These are phyloP conservation scores for Limonius californicus DNA, from an alignment of 1,140 invertebrate genomes.

Conservation along the genomic window DNA sequence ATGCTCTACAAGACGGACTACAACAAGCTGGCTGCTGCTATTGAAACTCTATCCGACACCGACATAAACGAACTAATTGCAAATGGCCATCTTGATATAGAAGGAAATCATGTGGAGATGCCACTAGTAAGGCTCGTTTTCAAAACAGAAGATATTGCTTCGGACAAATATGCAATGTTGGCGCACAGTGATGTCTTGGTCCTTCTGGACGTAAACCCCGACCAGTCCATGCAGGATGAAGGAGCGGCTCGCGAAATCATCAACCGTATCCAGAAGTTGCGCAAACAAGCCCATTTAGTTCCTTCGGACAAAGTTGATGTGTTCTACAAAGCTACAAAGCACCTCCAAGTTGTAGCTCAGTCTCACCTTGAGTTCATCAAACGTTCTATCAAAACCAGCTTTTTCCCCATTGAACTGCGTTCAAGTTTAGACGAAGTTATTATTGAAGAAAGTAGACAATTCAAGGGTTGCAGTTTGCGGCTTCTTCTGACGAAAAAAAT, in stretches of 20 bases:
- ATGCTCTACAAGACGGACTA: slow-evolving; percentile 82
- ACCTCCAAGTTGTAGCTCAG: slow-evolving; percentile 64
- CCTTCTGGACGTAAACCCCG: slow-evolving; percentile 72
- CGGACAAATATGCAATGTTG: slow-evolving; percentile 81
- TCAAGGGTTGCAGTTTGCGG: slow-evolving; percentile 63
- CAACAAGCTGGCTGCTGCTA: slow-evolving; percentile 79
- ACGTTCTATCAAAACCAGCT: slow-evolving; percentile 73
- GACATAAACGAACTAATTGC: slow-evolving; percentile 76
- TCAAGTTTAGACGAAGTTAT: slow-evolving; percentile 54
- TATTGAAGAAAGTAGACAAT: slow-evolving; percentile 69
- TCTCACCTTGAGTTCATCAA: slow-evolving; percentile 75
- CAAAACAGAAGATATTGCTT: slow-evolving; percentile 54
- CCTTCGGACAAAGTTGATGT: slow-evolving; percentile 88
- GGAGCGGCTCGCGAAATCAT: slow-evolving; percentile 91
- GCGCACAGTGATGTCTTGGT: slow-evolving; percentile 82
- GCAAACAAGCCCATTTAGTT: slow-evolving; percentile 93
- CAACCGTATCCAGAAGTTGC: slow-evolving; percentile 92
- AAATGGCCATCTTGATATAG: slow-evolving; percentile 67
- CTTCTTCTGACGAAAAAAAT: slow-evolving; percentile 53
- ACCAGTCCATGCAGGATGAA: slow-evolving; percentile 88
- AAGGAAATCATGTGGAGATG: slow-evolving; percentile 71
- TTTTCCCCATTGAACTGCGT: slow-evolving; percentile 46
- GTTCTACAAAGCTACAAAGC: slow-evolving; percentile 66
- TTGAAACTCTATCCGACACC: slow-evolving; percentile 76
- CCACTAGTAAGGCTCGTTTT: slow-evolving; percentile 87